Conservation (phyloP, 1,140 invertebrate species). For the Pseudomyrmex dendroicus region DNA sequence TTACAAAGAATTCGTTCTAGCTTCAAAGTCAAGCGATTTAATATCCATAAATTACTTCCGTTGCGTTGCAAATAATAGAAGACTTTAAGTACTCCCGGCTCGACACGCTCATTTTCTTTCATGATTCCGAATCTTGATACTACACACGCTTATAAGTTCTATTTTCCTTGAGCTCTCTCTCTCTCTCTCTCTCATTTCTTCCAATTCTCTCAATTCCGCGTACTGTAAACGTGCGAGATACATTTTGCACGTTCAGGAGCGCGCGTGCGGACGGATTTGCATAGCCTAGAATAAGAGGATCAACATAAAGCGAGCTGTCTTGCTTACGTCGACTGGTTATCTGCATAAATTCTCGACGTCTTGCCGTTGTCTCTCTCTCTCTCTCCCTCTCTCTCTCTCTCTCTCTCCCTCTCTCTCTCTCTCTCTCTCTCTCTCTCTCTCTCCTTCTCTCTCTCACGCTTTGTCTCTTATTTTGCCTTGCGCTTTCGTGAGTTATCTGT, state of each 20-base stretch:
- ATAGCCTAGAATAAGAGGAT: conserved; percentile 75
- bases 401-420: neutral
- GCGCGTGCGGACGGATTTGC: neutral
- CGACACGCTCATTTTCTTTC: conserved; percentile 35
- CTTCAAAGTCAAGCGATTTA: neutral
- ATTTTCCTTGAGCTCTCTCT: conserved; percentile 17
- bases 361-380: neutral
- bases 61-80: conserved; percentile 32
- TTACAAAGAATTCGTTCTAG: neutral
- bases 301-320: conserved; percentile 78
- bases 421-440: too few relatives aligned
- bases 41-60: neutral
- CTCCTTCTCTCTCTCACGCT: too few relatives aligned
- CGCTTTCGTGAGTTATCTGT: too few relatives aligned
- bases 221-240: conserved; percentile 33
- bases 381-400: neutral
- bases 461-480: too few relatives aligned
- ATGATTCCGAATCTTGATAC: conserved; percentile 8
- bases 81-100: neutral
- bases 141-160: neutral
- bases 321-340: conserved; percentile 67
- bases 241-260: conserved; percentile 30
- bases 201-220: conserved; percentile 26
- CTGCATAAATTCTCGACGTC: conserved; percentile 76
- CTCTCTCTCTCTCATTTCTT: neutral